A percentile compares a stretch with the other conserved stretches of the same genome.
These are phyloP conservation scores for Lasioglossum zephyrum DNA, from an alignment of 2,888 invertebrate genomes.

Conservation along the genomic window DNA sequence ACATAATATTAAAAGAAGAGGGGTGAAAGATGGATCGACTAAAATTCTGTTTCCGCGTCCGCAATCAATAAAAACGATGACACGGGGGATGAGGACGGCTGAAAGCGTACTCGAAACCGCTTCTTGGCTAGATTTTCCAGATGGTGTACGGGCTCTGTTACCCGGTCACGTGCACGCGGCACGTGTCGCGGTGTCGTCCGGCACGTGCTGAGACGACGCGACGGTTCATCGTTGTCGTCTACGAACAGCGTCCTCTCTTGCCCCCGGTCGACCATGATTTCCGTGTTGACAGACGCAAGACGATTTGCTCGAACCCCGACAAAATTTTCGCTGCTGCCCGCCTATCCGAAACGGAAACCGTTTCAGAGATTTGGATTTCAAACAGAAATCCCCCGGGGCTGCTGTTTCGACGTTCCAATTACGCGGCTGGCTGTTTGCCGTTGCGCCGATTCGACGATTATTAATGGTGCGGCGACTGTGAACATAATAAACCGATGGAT, in stretches of 20 bases:
- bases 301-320: slow-evolving; percentile 31
- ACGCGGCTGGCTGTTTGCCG: slow-evolving; percentile 34
- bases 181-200: slow-evolving; percentile 71
- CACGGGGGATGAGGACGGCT: too few relatives aligned
- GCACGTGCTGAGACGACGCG: slow-evolving; percentile 67
- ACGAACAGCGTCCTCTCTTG: slow-evolving; percentile 25
- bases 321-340: slow-evolving; percentile 32
- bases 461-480: slow-evolving; percentile 62
- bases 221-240: slow-evolving; percentile 35
- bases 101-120: neutral
- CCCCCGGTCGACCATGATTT: slow-evolving; percentile 45
- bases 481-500: slow-evolving; percentile 50
- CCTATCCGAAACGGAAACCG: slow-evolving; percentile 33
- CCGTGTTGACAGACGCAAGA: slow-evolving; percentile 55
- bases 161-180: slow-evolving; percentile 72
- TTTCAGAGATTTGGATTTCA: slow-evolving; percentile 46
- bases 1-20: neutral
- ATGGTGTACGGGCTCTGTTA: slow-evolving; percentile 62
- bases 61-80: neutral
- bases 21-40: neutral
- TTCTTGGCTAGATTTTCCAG: slow-evolving; percentile 66
- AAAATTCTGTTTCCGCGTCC: neutral
- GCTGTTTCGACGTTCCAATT: slow-evolving; percentile 60
- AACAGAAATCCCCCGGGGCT: slow-evolving; percentile 27
- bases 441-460: slow-evolving; percentile 63